phyloP scores from a whole-genome alignment of 2,113 vertebrate genomes.

The Tichodroma muraria region DNA sequence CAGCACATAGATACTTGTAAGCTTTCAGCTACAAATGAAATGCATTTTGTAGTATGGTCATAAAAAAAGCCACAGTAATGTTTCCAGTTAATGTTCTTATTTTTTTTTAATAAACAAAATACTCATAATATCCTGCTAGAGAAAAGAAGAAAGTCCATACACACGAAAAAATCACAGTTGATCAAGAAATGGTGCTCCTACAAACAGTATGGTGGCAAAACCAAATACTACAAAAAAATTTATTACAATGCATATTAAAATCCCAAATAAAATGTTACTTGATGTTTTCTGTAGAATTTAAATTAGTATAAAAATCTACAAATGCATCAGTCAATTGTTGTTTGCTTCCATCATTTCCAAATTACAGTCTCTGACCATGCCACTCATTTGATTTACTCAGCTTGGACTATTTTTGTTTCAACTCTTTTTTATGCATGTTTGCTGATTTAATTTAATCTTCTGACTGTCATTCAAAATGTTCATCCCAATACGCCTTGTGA shows the following conservation, averaged over 20 bases:
- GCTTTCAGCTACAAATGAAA: not conserved
- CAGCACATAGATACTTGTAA: not conserved
- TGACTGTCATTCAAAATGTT: conserved; percentile 15
- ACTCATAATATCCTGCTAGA: not conserved
- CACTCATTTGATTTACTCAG: conserved; percentile 42
- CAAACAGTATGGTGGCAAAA: not conserved
- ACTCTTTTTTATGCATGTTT: not conserved
- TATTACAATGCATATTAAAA: not conserved
- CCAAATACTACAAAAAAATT: not conserved
- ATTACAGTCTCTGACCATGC: conserved; percentile 23
- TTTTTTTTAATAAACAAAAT: not conserved
- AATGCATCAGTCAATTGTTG: not conserved
- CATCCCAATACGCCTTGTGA: not conserved
- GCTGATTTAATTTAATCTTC: conserved; percentile 34
- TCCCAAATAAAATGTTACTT: not conserved
- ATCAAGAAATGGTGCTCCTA: not conserved
- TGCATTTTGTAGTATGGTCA: not conserved
- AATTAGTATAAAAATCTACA: not conserved
- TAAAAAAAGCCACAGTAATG: not conserved
- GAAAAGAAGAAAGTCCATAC: not conserved
- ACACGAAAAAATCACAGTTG: not conserved
- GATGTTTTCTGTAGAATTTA: not conserved
- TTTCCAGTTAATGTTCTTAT: not conserved
- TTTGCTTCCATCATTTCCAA: conserved; percentile 15
- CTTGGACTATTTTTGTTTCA: conserved; percentile 4